Conservation (phyloP, 30 jellyfish, hydroid and myxozoan species). For the Chrysaora quinquecirrha region DNA sequence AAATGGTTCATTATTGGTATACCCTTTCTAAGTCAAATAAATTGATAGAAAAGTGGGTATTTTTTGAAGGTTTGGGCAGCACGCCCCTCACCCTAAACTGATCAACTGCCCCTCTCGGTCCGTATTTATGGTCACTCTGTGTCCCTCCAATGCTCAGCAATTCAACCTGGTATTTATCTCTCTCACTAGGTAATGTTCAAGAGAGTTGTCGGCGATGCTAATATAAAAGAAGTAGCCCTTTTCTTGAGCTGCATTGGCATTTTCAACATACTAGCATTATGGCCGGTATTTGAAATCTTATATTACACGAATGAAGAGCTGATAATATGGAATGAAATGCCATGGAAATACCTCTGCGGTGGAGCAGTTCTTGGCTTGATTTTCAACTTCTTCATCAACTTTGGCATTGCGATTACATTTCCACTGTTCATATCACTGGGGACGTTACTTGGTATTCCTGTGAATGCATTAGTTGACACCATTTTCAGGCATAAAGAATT, state of each 20-base stretch:
- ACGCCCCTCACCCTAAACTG: too few relatives aligned
- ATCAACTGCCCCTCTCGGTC: too few relatives aligned
- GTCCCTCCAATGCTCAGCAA: too few relatives aligned
- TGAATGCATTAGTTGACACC: slow-evolving; percentile 64
- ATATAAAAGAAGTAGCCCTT: slow-evolving; percentile 42
- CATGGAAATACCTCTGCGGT: slow-evolving; percentile 61
- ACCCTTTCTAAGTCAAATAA: too few relatives aligned
- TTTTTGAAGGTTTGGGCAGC: too few relatives aligned
- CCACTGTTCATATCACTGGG: slow-evolving; percentile 78
- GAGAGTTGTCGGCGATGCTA: slow-evolving; percentile 64
- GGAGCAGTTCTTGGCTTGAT: slow-evolving; percentile 56
- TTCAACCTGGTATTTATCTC: too few relatives aligned
- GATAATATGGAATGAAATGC: slow-evolving; percentile 50
- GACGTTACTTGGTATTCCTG: slow-evolving; percentile 69
- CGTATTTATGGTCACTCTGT: too few relatives aligned
- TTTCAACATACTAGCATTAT: slow-evolving; percentile 17
- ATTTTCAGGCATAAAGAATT: slow-evolving; percentile 32
- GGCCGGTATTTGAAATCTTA: slow-evolving; percentile 58
- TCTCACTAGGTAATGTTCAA: slow-evolving; percentile 70
- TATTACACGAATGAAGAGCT: slow-evolving; percentile 48
- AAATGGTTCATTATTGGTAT: too few relatives aligned
- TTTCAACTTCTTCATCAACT: slow-evolving; percentile 62
- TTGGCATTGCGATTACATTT: slow-evolving; percentile 72
- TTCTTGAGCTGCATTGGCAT: slow-evolving; percentile 53
- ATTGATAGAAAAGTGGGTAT: too few relatives aligned